Base-by-base conservation (phyloP, 2,113 vertebrate species). In the Dolichotis patagonum region DNA sequence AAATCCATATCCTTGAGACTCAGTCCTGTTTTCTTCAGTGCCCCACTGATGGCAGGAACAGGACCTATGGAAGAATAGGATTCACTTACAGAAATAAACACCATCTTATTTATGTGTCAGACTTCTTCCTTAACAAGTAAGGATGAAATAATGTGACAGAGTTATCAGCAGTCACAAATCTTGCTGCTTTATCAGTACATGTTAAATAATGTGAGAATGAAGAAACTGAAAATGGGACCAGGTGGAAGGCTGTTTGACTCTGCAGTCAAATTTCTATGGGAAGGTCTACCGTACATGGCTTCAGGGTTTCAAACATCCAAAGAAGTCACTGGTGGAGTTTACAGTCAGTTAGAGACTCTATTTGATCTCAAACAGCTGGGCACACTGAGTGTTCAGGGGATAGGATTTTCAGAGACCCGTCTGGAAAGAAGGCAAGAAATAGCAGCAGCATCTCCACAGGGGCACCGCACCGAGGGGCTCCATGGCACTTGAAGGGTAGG, bases 1-100 rank as follows among this genome's bases (percentile, higher is more conserved):
- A 99, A 98, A 98, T 99, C 99, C 99, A 99, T 99, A 98, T 99
- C 99, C 63, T 99, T 99, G 81, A 99, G 96, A 43, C 99, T 98
- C 94, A 99, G 98, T 3, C 99, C 99, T 3, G 99, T 98, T 98
- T 99, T 99, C 98, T 99, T 99, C 91, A 99, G 98, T 30, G 99
- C 99, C 95, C 99, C 99, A 14, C 96, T 99, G 96, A 99, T 98
- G 2, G 99, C 99, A 97, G 99, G 98, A 52, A 99, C 99, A 7
- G 99, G 99, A 41, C 99, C 99, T 99, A n/a, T 13, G 46, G 19
- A 85, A 60, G 95, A 98, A 97, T 49, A 2, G 2, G 19, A 83
- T 20, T 62, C 14, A 60, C 62, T 56, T 35, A 46, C 2, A 52
- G 49, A 65, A 26, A 85, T 8, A 28, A 71, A 35, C 28, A 41